Conservation (phyloP, 2,888 invertebrate species). For the Calameuta idolon region DNA sequence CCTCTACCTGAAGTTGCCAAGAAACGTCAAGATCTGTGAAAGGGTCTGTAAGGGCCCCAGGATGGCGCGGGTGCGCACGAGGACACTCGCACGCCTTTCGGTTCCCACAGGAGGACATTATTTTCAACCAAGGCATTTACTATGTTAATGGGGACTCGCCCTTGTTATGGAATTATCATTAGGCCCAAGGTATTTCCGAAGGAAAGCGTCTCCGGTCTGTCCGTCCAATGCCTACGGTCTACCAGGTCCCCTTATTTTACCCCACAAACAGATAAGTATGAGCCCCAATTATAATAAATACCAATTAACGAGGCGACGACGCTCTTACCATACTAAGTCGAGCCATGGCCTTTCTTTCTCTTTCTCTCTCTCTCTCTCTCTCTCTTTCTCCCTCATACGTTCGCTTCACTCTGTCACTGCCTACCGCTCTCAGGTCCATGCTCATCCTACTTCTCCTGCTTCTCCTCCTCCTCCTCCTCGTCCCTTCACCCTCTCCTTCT, state of each 20-base stretch:
- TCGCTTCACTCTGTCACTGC: constrained; percentile 32
- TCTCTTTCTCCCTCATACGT: constrained; percentile 27
- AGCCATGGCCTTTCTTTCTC: constrained; percentile 12
- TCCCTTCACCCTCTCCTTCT: too few species aligned
- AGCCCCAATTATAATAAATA: constrained; percentile 66
- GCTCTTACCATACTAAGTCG: constrained; percentile 39
- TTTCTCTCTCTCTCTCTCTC: constrained; percentile 25
- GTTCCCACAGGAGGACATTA: constrained; percentile 46
- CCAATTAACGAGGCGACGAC: constrained; percentile 62
- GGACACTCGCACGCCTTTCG: neutral
- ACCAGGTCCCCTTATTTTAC: constrained; percentile 40
- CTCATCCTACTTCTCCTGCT: neutral
- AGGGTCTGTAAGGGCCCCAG: neutral
- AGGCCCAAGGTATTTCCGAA: constrained; percentile 11
- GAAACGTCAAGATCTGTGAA: neutral
- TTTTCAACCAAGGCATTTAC: constrained; percentile 44
- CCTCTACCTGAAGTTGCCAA: neutral
- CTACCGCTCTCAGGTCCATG: constrained; percentile 42
- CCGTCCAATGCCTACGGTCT: neutral
- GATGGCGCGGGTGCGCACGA: neutral
- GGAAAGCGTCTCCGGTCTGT: neutral
- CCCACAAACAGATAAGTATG: constrained; percentile 52
- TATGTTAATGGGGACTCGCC: constrained; percentile 53
- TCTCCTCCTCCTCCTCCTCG: neutral
- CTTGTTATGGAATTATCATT: constrained; percentile 58